Evolutionary conservation across 2,797 vertebrate species (phyloP).

Genomic region (Xerus rutilus): DNA sequence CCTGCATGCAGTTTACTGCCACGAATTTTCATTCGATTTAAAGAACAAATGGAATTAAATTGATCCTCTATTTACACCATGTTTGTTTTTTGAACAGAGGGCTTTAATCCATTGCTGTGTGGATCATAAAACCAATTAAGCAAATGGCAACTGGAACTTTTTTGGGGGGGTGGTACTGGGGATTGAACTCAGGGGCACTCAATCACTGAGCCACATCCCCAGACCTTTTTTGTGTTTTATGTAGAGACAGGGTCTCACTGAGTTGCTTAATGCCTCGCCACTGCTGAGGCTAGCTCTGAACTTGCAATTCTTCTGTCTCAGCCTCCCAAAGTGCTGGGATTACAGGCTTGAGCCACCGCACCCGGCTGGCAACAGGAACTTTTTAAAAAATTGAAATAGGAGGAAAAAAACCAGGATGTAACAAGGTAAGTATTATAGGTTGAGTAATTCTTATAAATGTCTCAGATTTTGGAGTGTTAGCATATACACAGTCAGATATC

Average conservation of each 20-base stretch:
- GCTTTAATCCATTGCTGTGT: background rate
- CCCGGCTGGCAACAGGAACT: background rate
- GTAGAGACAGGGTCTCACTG: too few relatives aligned
- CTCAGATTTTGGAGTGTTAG: background rate
- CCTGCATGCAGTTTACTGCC: background rate
- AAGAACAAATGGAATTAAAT: background rate
- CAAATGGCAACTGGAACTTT: background rate
- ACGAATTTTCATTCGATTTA: conserved; percentile 15
- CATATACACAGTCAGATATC: background rate
- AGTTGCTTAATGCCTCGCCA: too few relatives aligned
- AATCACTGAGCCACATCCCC: too few relatives aligned
- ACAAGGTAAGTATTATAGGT: background rate
- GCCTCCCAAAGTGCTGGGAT: too few relatives aligned
- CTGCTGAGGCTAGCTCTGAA: too few relatives aligned
- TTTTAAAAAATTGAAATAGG: background rate
- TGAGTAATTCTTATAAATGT: background rate
- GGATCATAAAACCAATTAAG: background rate
- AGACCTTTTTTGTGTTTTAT: too few relatives aligned
- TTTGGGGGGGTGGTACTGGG: too few relatives aligned
- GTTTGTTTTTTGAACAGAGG: background rate
- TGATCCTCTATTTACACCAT: background rate
- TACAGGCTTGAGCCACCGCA: too few relatives aligned
- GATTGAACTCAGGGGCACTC: too few relatives aligned
- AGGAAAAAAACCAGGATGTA: background rate
- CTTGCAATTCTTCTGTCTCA: too few relatives aligned